These are phyloP conservation scores for Conops quadrifasciatus DNA, from an alignment of 2,888 invertebrate genomes.

Conservation along the genomic window DNA sequence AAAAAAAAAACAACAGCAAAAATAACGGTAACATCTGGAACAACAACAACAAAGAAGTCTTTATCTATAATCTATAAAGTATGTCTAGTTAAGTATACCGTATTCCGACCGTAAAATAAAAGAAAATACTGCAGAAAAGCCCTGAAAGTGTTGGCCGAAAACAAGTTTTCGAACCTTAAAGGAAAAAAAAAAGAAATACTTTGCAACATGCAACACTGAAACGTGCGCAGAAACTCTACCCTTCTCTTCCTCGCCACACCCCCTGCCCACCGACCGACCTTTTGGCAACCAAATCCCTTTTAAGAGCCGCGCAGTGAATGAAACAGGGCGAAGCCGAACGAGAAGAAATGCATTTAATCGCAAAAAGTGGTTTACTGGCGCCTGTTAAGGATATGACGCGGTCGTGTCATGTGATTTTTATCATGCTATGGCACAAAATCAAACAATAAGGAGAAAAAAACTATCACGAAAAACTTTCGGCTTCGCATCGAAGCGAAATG, in stretches of 20 bases:
- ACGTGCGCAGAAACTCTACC: neutral
- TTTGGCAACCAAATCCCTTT: too few relatives aligned
- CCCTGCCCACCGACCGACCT: neutral
- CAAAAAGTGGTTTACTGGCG: slow-evolving; percentile 47
- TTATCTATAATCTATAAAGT: too few relatives aligned
- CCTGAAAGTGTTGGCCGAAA: neutral
- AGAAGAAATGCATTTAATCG: slow-evolving; percentile 14
- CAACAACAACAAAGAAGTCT: too few relatives aligned
- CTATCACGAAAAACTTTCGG: too few relatives aligned
- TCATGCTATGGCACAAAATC: slow-evolving; percentile 38
- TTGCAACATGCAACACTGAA: neutral
- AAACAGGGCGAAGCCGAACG: neutral
- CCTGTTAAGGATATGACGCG: slow-evolving; percentile 47
- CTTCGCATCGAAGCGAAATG: too few relatives aligned
- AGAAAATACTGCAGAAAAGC: neutral
- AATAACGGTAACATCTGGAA: too few relatives aligned
- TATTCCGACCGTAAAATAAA: too few relatives aligned
- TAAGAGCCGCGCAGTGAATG: neutral
- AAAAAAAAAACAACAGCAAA: neutral
- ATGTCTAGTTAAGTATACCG: too few relatives aligned
- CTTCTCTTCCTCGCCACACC: too few relatives aligned
- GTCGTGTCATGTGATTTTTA: slow-evolving; percentile 49
- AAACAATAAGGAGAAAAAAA: neutral
- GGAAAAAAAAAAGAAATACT: too few relatives aligned
- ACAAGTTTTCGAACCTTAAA: neutral